Conservation (phyloP, 2,113 vertebrate genomes). For the Abramis brama region DNA sequence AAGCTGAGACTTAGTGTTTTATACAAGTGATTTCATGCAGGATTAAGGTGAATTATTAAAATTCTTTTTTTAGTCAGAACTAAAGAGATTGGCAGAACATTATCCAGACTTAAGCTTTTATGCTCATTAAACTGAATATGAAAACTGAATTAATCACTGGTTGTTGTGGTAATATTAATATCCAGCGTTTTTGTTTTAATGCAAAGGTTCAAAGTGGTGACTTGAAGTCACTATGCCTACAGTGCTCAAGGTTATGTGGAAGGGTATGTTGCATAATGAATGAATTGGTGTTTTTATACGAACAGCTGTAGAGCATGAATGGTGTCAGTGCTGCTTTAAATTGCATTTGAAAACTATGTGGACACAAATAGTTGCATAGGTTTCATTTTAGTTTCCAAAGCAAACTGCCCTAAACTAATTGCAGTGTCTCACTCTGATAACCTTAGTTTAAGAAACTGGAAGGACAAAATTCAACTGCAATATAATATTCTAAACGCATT, state of each 20-base stretch:
- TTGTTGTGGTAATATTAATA: conserved; percentile 51
- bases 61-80: background rate
- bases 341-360: background rate
- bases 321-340: background rate
- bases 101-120: background rate
- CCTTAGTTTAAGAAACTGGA: background rate
- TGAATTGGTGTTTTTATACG: background rate
- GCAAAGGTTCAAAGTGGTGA: background rate
- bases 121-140: conserved; percentile 15
- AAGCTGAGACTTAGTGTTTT: background rate
- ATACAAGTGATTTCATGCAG: background rate
- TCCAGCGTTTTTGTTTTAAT: conserved; percentile 16
- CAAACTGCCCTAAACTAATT: background rate
- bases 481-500: background rate
- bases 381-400: background rate
- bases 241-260: background rate
- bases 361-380: background rate
- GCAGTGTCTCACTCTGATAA: no score
- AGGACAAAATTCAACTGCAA: background rate
- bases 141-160: conserved; percentile 4
- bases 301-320: background rate
- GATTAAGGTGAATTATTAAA: background rate
- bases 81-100: background rate
- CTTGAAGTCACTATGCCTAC: background rate
- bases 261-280: background rate